phyloP scores from a whole-genome alignment of 2,888 invertebrate genomes.

The Papilio protenor region DNA sequence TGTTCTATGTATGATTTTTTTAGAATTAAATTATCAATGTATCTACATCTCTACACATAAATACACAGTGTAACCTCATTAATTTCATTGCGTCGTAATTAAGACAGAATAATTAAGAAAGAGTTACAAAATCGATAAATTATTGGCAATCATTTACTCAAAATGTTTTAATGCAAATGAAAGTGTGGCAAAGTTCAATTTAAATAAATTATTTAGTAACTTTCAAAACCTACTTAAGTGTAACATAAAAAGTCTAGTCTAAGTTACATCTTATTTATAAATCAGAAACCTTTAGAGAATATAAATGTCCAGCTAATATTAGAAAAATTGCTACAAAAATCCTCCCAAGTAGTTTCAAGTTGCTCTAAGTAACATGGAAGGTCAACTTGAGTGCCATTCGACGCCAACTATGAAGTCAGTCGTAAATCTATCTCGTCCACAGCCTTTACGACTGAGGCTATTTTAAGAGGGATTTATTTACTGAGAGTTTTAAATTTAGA shows the following conservation, averaged over 20 bases:
- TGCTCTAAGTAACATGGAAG: slow-evolving; percentile 22
- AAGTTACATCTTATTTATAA: background rate
- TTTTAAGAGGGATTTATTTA: slow-evolving; percentile 23
- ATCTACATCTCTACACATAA: too few relatives aligned
- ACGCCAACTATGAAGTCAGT: slow-evolving; percentile 12
- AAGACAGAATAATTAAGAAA: background rate
- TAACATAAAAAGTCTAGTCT: background rate
- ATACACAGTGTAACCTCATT: background rate
- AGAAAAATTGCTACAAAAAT: slow-evolving; percentile 17
- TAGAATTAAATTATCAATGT: background rate
- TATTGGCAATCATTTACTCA: background rate
- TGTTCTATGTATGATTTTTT: background rate
- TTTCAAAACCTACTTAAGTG: background rate
- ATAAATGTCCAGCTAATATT: background rate
- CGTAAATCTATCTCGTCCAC: slow-evolving; percentile 9
- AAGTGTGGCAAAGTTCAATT: background rate
- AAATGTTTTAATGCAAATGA: background rate
- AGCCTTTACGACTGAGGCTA: slow-evolving; percentile 20
- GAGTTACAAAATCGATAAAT: background rate
- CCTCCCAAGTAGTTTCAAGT: slow-evolving; percentile 8
- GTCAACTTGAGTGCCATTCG: slow-evolving; percentile 20
- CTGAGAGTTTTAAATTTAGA: slow-evolving; percentile 18
- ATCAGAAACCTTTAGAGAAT: background rate
- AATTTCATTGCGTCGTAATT: background rate
- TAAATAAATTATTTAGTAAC: background rate